phyloP scores from a whole-genome alignment of 2,888 invertebrate genomes.

The Andrena haemorrhoa region DNA sequence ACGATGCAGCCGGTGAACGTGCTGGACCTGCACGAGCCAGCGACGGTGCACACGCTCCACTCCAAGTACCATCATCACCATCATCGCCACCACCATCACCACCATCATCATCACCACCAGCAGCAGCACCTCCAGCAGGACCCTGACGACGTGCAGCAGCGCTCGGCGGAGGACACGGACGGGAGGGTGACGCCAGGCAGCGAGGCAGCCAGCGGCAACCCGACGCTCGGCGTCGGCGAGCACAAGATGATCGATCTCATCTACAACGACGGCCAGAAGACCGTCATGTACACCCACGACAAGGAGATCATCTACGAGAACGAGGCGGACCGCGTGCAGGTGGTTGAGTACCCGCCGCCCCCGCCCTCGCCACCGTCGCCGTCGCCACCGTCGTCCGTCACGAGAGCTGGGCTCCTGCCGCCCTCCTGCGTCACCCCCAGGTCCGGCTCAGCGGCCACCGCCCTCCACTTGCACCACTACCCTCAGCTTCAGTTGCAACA shows the following conservation, averaged over 20 bases:
- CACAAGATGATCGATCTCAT: conserved; percentile 93
- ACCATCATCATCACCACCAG: conserved; percentile 84
- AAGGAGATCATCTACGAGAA: conserved; percentile 93
- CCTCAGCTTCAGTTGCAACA: conserved; percentile 86
- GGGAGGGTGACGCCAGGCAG: conserved; percentile 83
- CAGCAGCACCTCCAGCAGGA: conserved; percentile 79
- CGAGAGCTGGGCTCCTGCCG: conserved; percentile 86
- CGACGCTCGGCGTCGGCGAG: conserved; percentile 86
- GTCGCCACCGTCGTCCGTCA: conserved; percentile 85
- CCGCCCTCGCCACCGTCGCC: conserved; percentile 84
- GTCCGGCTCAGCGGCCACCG: conserved; percentile 85
- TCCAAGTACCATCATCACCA: conserved; percentile 86
- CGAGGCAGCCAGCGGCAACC: conserved; percentile 86
- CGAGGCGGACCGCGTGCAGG: conserved; percentile 87
- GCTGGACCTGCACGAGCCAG: conserved; percentile 89
- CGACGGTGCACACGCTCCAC: conserved; percentile 87
- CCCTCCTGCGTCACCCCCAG: conserved; percentile 86
- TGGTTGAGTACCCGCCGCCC: conserved; percentile 83
- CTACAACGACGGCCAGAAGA: conserved; percentile 94
- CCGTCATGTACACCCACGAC: conserved; percentile 93
- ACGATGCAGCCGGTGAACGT: conserved; percentile 96
- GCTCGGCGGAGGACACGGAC: conserved; percentile 75
- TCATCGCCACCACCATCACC: conserved; percentile 86
- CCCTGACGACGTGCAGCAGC: conserved; percentile 84
- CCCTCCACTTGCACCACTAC: conserved; percentile 86